Percentiles rank a stretch among this genome's conserved stretches.
phyloP scores from a whole-genome alignment of 2,113 vertebrate species.

The Strix uralensis region DNA sequence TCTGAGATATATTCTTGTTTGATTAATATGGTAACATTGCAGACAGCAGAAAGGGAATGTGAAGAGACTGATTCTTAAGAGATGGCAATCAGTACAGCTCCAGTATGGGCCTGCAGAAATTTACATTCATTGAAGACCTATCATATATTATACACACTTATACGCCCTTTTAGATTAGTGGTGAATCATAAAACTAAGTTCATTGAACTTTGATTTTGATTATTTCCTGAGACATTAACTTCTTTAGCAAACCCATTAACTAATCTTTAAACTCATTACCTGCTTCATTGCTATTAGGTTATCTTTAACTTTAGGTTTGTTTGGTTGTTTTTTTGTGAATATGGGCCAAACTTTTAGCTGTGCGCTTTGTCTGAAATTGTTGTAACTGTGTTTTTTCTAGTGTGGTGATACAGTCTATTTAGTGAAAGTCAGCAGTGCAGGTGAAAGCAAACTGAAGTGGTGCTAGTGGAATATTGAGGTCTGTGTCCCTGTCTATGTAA shows the following conservation, averaged over 20 bases:
- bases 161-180: neutral
- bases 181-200: slow-evolving; percentile 9
- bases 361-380: neutral
- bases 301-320: neutral
- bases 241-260: slow-evolving; percentile 13
- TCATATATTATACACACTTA: neutral
- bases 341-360: neutral
- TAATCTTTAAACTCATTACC: neutral
- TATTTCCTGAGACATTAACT: slow-evolving; percentile 15
- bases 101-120: neutral
- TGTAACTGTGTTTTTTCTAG: neutral
- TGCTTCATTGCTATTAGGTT: neutral
- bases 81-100: neutral
- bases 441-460: neutral
- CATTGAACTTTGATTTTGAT: slow-evolving; percentile 25
- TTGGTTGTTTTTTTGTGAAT: neutral
- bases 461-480: neutral
- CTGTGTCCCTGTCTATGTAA: neutral
- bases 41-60: neutral
- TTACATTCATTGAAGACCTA: neutral
- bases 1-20: neutral
- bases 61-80: neutral
- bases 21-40: neutral
- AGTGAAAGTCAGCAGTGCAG: neutral
- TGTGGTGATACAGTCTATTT: neutral